Evolutionary conservation across 2,797 vertebrate genomes (phyloP).

Genomic region (Gallinago nigripennis): DNA sequence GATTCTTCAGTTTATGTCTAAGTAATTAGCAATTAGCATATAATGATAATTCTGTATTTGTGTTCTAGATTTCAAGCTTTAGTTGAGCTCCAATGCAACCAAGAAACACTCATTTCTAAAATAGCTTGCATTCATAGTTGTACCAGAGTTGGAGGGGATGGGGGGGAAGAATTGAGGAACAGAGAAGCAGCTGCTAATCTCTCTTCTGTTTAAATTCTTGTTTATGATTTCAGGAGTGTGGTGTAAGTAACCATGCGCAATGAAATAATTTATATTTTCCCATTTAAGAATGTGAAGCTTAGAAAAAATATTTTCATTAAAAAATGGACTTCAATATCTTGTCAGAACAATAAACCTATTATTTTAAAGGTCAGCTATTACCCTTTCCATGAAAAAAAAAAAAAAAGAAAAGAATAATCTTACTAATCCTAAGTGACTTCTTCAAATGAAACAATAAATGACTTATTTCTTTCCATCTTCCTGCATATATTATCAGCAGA

Average conservation of each 20-base stretch:
- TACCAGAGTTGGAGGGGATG: neutral
- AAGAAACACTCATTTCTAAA: neutral
- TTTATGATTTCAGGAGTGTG: neutral
- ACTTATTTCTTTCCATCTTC: slow-evolving; percentile 21
- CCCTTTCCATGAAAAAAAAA: neutral
- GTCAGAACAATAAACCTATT: neutral
- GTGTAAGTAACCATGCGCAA: neutral
- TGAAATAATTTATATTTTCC: neutral
- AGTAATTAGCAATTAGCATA: neutral
- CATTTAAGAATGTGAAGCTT: neutral
- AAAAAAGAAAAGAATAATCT: neutral
- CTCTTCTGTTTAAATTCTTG: neutral
- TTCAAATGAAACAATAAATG: slow-evolving; percentile 23
- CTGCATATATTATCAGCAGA: neutral
- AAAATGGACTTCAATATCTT: neutral
- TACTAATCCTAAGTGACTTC: slow-evolving; percentile 28
- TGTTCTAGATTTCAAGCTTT: neutral
- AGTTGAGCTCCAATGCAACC: neutral
- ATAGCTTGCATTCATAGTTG: neutral
- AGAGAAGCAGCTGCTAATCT: neutral
- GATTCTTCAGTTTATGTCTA: neutral
- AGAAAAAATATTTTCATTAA: neutral
- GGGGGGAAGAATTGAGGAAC: neutral
- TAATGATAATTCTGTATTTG: neutral
- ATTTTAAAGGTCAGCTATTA: slow-evolving; percentile 17